A percentile compares a stretch with the other conserved stretches of the same genome.
Evolutionary conservation across 2,113 vertebrate species (phyloP).

Genomic region (Lycaon pictus): DNA sequence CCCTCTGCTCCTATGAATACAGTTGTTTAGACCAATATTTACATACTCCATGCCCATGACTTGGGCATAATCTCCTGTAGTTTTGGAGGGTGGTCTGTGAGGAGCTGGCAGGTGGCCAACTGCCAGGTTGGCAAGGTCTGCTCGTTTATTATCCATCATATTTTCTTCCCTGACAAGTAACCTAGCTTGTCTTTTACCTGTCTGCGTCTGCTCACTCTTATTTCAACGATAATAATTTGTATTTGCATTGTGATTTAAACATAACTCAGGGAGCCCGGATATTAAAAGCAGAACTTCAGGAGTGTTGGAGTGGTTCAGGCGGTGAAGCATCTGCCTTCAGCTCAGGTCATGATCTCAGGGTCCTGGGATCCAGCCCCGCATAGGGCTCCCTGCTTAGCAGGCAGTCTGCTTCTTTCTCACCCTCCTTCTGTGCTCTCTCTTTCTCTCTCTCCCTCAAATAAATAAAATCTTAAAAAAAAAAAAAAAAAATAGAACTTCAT

Average conservation of each 20-base stretch:
- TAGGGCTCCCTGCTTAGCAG: too few species aligned
- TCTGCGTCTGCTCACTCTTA: not conserved
- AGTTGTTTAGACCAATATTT: not conserved
- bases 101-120: not conserved
- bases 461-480: too few species aligned
- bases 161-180: not conserved
- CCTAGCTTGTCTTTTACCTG: not conserved
- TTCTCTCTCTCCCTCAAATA: too few species aligned
- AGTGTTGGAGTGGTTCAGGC: too few species aligned
- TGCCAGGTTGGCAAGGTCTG: not conserved
- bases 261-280: not conserved
- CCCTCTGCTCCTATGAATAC: not conserved
- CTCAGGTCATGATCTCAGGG: too few species aligned
- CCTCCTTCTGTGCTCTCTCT: too few species aligned
- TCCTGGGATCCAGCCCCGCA: too few species aligned
- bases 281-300: not conserved
- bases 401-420: too few species aligned
- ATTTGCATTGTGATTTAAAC: constrained; percentile 30
- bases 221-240: constrained; percentile 64
- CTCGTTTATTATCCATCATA: not conserved
- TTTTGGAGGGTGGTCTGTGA: not conserved
- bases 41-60: rapidly evolving
- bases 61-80: not conserved
- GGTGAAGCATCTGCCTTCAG: too few species aligned
- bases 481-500: not conserved